Evolutionary conservation across 2,797 vertebrate species (phyloP), one percentile per base, ranked within the genome.

Genomic region (Karalla daura): DNA sequence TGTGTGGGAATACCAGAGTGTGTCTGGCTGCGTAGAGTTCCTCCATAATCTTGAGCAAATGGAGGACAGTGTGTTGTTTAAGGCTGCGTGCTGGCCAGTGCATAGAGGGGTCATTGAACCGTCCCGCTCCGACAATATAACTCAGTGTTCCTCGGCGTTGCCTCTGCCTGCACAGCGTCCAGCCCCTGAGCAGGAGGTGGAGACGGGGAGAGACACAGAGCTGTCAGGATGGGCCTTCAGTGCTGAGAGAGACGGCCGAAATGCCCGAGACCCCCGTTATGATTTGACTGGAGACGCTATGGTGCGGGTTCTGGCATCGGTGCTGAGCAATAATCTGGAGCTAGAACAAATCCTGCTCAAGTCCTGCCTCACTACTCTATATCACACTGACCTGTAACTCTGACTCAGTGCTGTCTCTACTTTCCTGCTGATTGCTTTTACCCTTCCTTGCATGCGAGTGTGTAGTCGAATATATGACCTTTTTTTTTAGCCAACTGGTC

Each of bases 21-120:
- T 7, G 35, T 39, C 3, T 44, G 15, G n/a, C 2, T 33, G 3
- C 33, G 56, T 35, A 45, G 45, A 63, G 63, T 45, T 20, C 14
- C 32, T 44, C 23, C n/a, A 2, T 45, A 45, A 13, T 65, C 43
- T 36, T 12, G 6, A 63, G 68, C 63, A 70, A 85, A 85, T 78
- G 53, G 73, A 82, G 55, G 76, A 61, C 74, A 74, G 68, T 17
- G 50, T 73, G 65, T 36, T 61, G 72, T 81, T 64, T 53, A 70
- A 61, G 59, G 61, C 64, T 68, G 63, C 67, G 53, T 70, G 53
- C 56, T 78, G 65, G 69, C 33, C 66, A 45, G 50, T 64, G 61
- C 71, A 90, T 63, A 92, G 86, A 89, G 58, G 83, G 80, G 69
- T 85, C 87, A 89, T 91, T 92, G 88, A 92, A 84, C 78, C 50